Base-by-base conservation (phyloP, 2,888 invertebrate species). In the Diadromus collaris region DNA sequence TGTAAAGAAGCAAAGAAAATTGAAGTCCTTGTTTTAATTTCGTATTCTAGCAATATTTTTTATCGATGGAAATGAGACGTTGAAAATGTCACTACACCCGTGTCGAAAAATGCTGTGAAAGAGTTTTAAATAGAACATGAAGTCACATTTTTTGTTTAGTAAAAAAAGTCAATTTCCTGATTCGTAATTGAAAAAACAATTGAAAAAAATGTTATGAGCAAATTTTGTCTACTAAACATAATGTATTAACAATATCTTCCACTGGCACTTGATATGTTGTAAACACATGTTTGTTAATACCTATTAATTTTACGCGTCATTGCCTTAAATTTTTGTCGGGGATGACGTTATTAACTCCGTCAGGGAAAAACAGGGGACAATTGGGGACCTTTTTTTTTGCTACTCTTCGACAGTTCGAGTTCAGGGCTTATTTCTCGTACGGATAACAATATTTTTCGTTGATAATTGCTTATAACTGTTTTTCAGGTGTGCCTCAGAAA, bases 361-460 rank as follows among this genome's bases (percentile, higher is more conserved):
- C 16, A 16, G 16, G 38, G 38, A 41, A 16, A 16, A 41, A 16
- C 5, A 4, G 5, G 9, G 38, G 4, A 38, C 1, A 41, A 16
- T 16, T 16, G 5, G 9, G 38, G 4, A 38, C 1, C 58, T 58
- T 32, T 13, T 63, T 44, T 63, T 63, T 9, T 54, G 38, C 48
- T 38, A n/a, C 32, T 16, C 44, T 38, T 72, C 63, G 54, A 54
- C 41, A 41, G 24, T 63, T 48, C 38, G 54, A 21, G 24, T 6
- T 63, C 6, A 13, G 5, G 13, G 29, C 19, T 41, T 5, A 7
- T 56, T 34, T 19, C 21, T 54, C 29, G 29, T 21, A 7, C 51
- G 27, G 10, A n/a, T 6, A 48, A 32, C 48, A 70, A 58, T 41
- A n/a, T 68, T 78, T 29, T 21, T 34, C 38, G 34, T 68, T 46